Evolutionary conservation across 2,113 vertebrate genomes (phyloP).

Genomic region (Galeopterus variegatus): DNA sequence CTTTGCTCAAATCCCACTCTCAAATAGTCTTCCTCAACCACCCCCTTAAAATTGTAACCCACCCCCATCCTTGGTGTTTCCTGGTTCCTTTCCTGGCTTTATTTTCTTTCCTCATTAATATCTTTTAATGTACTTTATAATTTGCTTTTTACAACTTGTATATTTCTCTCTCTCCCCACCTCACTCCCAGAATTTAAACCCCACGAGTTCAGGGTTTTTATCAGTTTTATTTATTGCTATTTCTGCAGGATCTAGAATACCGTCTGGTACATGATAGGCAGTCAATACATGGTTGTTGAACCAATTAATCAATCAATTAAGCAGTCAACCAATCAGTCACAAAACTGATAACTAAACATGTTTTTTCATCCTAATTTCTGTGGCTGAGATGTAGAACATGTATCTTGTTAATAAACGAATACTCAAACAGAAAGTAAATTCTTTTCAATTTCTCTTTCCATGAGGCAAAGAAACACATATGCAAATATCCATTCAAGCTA

Average conservation of each 20-base stretch:
- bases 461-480: background rate
- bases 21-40: background rate
- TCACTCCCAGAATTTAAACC: background rate
- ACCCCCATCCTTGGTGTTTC: accelerated
- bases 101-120: background rate
- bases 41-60: background rate
- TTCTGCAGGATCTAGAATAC: background rate
- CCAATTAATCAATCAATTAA: background rate
- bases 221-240: background rate
- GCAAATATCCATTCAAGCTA: background rate
- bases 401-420: background rate
- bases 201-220: background rate
- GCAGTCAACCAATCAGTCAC: background rate
- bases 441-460: background rate
- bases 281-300: background rate
- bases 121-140: background rate
- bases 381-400: background rate
- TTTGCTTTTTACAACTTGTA: background rate
- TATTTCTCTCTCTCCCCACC: background rate
- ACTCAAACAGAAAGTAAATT: background rate
- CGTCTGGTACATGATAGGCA: background rate
- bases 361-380: background rate
- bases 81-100: background rate
- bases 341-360: background rate
- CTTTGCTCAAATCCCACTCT: background rate